Conservation (phyloP, 1,140 invertebrate species). For the Drosophila willistoni region DNA sequence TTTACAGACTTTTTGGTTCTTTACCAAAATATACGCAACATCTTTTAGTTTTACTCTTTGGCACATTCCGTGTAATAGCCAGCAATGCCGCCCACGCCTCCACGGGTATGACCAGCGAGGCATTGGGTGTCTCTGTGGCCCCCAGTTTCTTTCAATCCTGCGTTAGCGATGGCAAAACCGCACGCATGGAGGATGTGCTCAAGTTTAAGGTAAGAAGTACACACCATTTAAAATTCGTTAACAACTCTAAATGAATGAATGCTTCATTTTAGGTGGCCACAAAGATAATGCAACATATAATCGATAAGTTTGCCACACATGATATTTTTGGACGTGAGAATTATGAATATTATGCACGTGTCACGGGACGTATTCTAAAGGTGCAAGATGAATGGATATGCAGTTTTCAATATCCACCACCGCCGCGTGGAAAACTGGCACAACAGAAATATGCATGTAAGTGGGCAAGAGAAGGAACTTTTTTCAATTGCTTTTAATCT, state of each 20-base stretch:
- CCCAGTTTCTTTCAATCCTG: slow-evolving; percentile 99
- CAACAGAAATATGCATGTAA: slow-evolving; percentile 88
- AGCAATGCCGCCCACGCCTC: slow-evolving; percentile 94
- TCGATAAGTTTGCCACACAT: slow-evolving; percentile 97
- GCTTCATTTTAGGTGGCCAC: slow-evolving; percentile 90
- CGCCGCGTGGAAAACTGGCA: slow-evolving; percentile 85
- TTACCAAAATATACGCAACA: slow-evolving; percentile 95
- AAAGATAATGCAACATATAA: slow-evolving; percentile 96
- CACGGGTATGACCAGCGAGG: slow-evolving; percentile 98
- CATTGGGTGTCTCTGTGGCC: slow-evolving; percentile 96
- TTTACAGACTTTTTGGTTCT: slow-evolving; percentile 92
- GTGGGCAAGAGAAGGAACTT: too few relatives aligned
- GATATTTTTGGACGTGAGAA: slow-evolving; percentile 98
- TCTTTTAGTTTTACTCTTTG: slow-evolving; percentile 96
- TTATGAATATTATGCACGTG: slow-evolving; percentile 98
- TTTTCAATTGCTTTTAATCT: too few relatives aligned
- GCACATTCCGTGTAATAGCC: slow-evolving; percentile 98
- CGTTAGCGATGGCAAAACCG: slow-evolving; percentile 95
- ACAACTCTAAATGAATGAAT: background rate
- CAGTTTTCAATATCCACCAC: slow-evolving; percentile 95
- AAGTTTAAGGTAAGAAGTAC: slow-evolving; percentile 92
- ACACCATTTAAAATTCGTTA: background rate
- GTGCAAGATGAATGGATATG: slow-evolving; percentile 98
- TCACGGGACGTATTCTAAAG: slow-evolving; percentile 95
- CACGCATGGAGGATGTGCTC: slow-evolving; percentile 97